Evolutionary conservation across 2,797 vertebrate genomes (phyloP).

Genomic region (Florisuga fusca): DNA sequence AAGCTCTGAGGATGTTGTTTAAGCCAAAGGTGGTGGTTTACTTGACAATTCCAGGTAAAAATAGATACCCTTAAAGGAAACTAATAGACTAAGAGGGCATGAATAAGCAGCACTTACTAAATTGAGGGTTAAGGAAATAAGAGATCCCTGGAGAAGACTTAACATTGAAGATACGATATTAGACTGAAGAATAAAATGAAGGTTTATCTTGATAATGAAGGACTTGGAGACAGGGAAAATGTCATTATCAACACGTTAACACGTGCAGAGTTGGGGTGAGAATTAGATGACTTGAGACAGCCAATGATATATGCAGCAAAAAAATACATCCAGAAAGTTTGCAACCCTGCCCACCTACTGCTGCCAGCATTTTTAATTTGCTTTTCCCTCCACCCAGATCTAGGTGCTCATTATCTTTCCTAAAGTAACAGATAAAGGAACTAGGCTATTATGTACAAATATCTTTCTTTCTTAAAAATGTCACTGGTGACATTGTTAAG

Average conservation of each 20-base stretch:
- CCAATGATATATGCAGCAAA: neutral
- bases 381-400: no score
- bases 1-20: slow-evolving; percentile 1
- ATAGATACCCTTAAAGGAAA: neutral
- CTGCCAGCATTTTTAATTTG: no score
- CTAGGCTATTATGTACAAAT: no score
- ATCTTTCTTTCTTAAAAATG: no score
- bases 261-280: neutral
- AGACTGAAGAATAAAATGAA: slow-evolving; percentile 29
- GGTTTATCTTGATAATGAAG: slow-evolving; percentile 48
- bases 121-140: neutral
- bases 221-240: neutral
- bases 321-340: no score
- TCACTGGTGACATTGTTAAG: no score
- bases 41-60: slow-evolving; percentile 11
- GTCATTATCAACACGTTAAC: slow-evolving; percentile 32
- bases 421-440: no score
- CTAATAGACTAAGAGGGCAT: neutral
- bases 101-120: slow-evolving; percentile 24
- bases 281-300: neutral
- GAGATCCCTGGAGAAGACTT: neutral
- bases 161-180: neutral
- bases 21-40: slow-evolving; percentile 20
- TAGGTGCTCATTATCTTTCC: no score
- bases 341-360: no score